phyloP scores from a whole-genome alignment of 2,797 vertebrate species.

The Lithobates pipiens region DNA sequence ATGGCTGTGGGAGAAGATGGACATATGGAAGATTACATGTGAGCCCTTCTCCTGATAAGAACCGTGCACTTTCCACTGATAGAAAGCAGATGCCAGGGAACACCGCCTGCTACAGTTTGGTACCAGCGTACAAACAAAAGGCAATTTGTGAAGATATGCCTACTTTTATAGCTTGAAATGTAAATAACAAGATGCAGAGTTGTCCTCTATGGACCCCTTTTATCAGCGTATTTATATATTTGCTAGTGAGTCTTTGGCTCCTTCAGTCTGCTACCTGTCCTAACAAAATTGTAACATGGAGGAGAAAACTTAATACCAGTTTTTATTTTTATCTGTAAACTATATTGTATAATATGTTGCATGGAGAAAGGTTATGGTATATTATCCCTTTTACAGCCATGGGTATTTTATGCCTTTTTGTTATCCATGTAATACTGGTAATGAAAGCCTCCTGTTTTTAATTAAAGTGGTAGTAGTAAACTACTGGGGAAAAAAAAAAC shows the following conservation, averaged over 20 bases:
- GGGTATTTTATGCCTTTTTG: no score
- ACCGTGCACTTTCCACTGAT: constrained; percentile 62
- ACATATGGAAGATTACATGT: constrained; percentile 36
- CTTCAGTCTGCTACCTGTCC: no score
- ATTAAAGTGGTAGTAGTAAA: no score
- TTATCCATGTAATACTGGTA: no score
- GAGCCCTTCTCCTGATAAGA: constrained; percentile 60
- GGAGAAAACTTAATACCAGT: no score
- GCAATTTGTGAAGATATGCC: constrained; percentile 34
- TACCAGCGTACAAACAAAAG: constrained; percentile 50
- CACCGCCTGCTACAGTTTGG: constrained; percentile 62
- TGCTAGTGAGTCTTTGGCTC: neutral
- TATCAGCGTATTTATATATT: neutral
- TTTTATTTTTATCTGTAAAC: no score
- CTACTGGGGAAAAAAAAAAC: no score
- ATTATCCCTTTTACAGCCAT: no score
- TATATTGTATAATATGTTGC: no score
- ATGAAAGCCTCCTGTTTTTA: no score
- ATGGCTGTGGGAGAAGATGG: neutral
- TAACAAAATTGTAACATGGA: no score
- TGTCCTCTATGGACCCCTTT: constrained; percentile 9
- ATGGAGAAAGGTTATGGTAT: no score
- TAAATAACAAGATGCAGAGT: constrained; percentile 17
- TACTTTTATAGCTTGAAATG: constrained; percentile 35
- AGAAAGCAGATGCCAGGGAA: constrained; percentile 64